These are phyloP conservation scores for Spicauda simplicius DNA, from an alignment of 2,888 invertebrate genomes.

Conservation along the genomic window DNA sequence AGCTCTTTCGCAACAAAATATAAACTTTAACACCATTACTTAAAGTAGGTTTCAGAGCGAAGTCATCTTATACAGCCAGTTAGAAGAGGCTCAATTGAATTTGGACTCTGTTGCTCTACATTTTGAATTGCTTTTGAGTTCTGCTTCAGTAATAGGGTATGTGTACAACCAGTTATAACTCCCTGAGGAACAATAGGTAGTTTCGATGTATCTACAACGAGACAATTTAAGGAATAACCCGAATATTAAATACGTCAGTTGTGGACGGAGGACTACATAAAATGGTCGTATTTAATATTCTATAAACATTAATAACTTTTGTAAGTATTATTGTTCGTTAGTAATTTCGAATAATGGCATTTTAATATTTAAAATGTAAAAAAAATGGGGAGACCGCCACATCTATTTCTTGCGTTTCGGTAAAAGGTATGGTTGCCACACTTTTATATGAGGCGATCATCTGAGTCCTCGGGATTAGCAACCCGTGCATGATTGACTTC, in stretches of 20 bases:
- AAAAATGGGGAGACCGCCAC: too few relatives aligned
- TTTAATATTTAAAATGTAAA: too few relatives aligned
- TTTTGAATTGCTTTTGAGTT: conserved; percentile 47
- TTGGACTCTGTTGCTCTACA: conserved; percentile 35
- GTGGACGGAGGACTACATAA: conserved; percentile 36
- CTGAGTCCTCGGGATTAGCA: too few relatives aligned
- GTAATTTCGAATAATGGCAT: too few relatives aligned
- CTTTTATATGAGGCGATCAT: too few relatives aligned
- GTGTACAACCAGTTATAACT: conserved; percentile 71
- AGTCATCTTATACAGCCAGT: conserved; percentile 40
- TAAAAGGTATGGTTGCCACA: too few relatives aligned
- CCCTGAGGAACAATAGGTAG: conserved; percentile 79
- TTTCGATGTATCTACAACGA: conserved; percentile 77
- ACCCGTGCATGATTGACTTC: too few relatives aligned
- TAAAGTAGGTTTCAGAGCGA: conserved; percentile 43
- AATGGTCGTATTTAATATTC: conserved; percentile 28
- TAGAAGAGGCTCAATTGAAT: conserved; percentile 30
- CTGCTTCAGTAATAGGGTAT: conserved; percentile 56
- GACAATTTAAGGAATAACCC: conserved; percentile 77
- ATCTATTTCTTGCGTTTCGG: too few relatives aligned
- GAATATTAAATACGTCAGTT: conserved; percentile 68
- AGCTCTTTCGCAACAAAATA: conserved; percentile 41
- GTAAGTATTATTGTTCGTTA: too few relatives aligned
- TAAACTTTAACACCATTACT: conserved; percentile 12
- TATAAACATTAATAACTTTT: not conserved